These are phyloP conservation scores for Crotalus viridis DNA, from an alignment of 2,113 vertebrate genomes.

Conservation along the genomic window DNA sequence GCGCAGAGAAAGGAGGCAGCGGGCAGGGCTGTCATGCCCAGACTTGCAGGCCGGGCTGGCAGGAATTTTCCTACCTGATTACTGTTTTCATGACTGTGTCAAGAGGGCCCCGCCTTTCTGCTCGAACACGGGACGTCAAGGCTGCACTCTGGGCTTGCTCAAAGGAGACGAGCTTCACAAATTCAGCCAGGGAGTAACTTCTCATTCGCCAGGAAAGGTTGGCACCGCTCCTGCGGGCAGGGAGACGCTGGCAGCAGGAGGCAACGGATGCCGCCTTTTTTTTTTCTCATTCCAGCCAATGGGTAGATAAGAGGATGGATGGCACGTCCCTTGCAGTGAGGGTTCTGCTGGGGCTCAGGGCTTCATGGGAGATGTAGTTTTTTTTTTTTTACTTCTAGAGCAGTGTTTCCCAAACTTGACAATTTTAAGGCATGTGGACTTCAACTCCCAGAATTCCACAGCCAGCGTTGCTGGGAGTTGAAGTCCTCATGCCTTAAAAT, in stretches of 20 bases:
- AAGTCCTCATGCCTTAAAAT: no score
- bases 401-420: background rate
- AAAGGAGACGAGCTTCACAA: background rate
- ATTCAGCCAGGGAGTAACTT: background rate
- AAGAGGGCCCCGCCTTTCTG: background rate
- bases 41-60: background rate
- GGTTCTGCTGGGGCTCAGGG: background rate
- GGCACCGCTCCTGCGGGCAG: background rate
- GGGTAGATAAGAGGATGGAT: background rate
- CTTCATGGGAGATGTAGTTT: background rate
- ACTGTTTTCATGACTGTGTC: background rate
- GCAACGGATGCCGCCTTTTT: background rate
- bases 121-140: background rate
- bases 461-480: background rate
- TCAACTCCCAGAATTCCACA: background rate
- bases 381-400: no score
- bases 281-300: background rate
- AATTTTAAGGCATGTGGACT: background rate
- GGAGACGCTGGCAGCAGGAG: background rate
- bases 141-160: background rate
- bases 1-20: background rate
- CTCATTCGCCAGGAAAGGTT: background rate
- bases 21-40: background rate
- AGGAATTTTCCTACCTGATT: background rate
- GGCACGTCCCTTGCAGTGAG: background rate